Base-by-base conservation (phyloP, 2,888 invertebrate genomes). In the Zaprionus lineosus region DNA sequence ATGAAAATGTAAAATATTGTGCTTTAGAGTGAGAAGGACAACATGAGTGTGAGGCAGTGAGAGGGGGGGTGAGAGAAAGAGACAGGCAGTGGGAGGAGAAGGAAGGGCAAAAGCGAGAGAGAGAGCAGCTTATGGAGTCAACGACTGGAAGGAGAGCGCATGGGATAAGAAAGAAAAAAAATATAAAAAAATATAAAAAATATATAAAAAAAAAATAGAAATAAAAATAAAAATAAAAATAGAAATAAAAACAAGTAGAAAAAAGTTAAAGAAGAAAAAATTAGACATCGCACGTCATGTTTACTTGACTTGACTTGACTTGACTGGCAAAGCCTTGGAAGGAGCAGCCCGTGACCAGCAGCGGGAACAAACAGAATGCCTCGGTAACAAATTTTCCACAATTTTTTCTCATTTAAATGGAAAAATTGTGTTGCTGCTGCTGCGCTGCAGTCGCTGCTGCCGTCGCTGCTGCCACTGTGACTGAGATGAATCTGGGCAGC, bases 1-100 rank as follows among this genome's bases (percentile, higher is more conserved):
- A 87, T 85, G 84, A 86, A 87, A 84, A 85, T 79, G 70, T 84
- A 78, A 82, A 81, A 81, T 82, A 83, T 79, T 62, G 71, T 68
- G 73, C 66, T 56, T 50, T 24, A 40, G 53, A 53, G 50, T 48
- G 51, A 48, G 44, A 40, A 12, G 24, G 24, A 34, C 7, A 8
- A 16, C 15, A 8, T 31, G 24, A 21, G 11, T n/a, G 2, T 21
- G 28, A 15, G 28, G 33, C 31, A 21, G 11, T n/a, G 2, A 26
- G 28, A 15, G 28, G 26, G 46, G n/a, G 28, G 15, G 19, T 9
- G 3, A n/a, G 15, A 48, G 24, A 51, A 15, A 29, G 52, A 28
- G 48, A 12, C n/a, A n/a, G 59, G 28, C 21, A 14, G 5, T 47
- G 11, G 2, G 9, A n/a, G n/a, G n/a, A n/a, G n/a, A n/a, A n/a